Evolutionary conservation across 2,113 vertebrate species (phyloP).

Genomic region (Xyrauchen texanus): DNA sequence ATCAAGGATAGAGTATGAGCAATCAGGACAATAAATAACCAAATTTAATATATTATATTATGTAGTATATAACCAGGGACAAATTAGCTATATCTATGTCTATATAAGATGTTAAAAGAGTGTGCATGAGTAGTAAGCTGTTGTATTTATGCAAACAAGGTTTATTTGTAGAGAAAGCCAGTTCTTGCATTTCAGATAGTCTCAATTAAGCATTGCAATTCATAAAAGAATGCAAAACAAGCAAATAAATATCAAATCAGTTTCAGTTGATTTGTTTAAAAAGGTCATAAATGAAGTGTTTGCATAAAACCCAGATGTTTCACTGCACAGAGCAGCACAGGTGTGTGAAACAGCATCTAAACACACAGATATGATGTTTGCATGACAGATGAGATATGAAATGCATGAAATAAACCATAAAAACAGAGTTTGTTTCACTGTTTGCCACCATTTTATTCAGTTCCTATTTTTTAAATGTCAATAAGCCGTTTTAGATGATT

Average conservation of each 20-base stretch:
- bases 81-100: no score
- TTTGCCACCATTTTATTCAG: background rate
- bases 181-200: no score
- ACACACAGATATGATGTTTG: background rate
- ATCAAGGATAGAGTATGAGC: no score
- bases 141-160: no score
- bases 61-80: no score
- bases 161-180: no score
- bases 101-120: no score
- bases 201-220: background rate
- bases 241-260: background rate
- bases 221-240: background rate
- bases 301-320: background rate
- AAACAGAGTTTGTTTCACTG: background rate
- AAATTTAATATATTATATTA: no score
- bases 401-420: background rate
- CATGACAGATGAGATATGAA: background rate
- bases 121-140: no score
- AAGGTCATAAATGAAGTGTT: background rate
- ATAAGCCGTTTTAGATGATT: background rate
- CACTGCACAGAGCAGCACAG: background rate
- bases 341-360: background rate
- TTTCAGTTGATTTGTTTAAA: background rate
- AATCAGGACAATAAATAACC: no score
- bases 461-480: background rate